Evolutionary conservation across 2,113 vertebrate genomes (phyloP).

Genomic region (Hassar affinis): DNA sequence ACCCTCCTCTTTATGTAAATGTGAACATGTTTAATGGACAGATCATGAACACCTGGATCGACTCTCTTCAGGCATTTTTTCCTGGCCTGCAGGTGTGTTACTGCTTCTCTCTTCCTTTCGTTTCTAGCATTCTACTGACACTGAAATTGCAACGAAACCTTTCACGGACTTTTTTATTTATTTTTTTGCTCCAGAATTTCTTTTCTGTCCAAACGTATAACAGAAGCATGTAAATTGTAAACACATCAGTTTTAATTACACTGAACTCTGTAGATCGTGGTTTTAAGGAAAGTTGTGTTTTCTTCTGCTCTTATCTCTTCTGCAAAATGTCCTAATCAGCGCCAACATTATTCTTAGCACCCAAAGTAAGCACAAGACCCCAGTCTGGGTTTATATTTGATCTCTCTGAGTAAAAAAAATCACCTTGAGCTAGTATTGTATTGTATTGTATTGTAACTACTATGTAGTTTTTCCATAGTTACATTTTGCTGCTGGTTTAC

Average conservation of each 20-base stretch:
- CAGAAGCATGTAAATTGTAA: not conserved
- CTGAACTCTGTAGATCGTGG: not conserved
- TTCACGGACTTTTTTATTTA: not conserved
- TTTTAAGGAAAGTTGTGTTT: not conserved
- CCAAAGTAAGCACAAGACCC: not conserved
- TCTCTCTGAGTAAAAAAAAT: not conserved
- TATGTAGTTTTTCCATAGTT: not conserved
- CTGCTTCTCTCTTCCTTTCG: not conserved
- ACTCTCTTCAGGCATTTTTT: slow-evolving; percentile 98
- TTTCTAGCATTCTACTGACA: not conserved
- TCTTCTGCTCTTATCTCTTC: not conserved
- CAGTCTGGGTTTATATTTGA: not conserved
- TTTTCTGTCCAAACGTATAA: not conserved
- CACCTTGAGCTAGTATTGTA: not conserved
- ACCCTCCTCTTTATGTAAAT: slow-evolving; percentile 94
- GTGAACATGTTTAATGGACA: slow-evolving; percentile 98
- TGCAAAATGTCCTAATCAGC: not conserved
- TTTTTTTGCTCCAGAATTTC: no score
- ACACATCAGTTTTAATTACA: not conserved
- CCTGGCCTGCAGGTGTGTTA: slow-evolving; percentile 88
- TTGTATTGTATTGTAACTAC: no score
- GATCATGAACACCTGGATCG: slow-evolving; percentile 99
- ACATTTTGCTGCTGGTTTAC: not conserved
- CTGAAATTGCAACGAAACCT: not conserved
- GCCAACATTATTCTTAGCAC: not conserved